Base-by-base conservation (phyloP, 2,797 vertebrate species). In the Gallinago nigripennis region DNA sequence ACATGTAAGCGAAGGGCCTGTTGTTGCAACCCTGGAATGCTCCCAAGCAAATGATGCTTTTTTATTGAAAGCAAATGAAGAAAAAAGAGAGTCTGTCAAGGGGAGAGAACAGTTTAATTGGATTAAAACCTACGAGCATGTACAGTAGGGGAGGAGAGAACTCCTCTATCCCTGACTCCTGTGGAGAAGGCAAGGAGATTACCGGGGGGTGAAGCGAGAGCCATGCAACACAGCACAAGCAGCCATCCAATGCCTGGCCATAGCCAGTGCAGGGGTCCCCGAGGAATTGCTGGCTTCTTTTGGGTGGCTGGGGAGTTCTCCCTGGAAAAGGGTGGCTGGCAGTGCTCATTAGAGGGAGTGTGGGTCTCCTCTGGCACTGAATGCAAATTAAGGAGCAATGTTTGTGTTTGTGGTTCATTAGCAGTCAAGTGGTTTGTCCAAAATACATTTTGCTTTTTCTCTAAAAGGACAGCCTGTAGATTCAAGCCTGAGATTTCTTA, bases 1-100 rank as follows among this genome's bases (percentile, higher is more conserved):
- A 95, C 91, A 95, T 97, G 96, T 81, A 85, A 95, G 95, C 37
- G 6, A 92, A 97, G 77, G 93, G 95, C 88, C 89, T 93, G 95
- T 96, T 98, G 88, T 68, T 94, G 93, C 96, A 97, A 94, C 76
- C 50, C 96, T 98, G 98, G 96, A 97, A 98, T 95, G 80, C 95
- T 97, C 96, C 97, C 98, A 98, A 97, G 87, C 93, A 97, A 98
- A 97, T 97, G 94, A 96, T 96, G 89, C 92, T 94, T 94, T 95
- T 96, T 97, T 98, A 97, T 95, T 97, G 95, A 96, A 98, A 97
- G 90, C 97, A 98, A 98, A 98, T 97, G 96, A 97, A 97, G 92
- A 95, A 97, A 96, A 97, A 96, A 95, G 96, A 95, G 94, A 88
- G 78, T 97, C 96, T 86, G 82, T 96, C 81, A 95, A 96, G 91